A percentile compares a stretch with the other conserved stretches of the same genome.
Evolutionary conservation across 2,797 vertebrate species (phyloP).

Genomic region (Gallinago stenura): DNA sequence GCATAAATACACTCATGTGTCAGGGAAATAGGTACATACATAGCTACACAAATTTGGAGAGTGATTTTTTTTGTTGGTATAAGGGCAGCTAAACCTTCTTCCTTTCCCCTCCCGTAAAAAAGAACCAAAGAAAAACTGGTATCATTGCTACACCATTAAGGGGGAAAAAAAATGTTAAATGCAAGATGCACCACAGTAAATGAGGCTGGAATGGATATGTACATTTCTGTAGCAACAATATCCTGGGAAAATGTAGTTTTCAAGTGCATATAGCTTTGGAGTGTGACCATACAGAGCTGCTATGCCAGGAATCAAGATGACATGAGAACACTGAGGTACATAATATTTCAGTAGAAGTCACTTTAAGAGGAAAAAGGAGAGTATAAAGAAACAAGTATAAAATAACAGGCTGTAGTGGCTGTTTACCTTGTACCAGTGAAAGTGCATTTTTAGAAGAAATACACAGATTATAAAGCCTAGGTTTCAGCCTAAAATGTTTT

Average conservation of each 20-base stretch:
- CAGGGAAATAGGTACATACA: background rate
- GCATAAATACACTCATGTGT: background rate
- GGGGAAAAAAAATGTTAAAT: too few relatives aligned
- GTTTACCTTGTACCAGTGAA: background rate
- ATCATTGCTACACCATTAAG: background rate
- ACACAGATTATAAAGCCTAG: background rate
- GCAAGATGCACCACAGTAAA: background rate
- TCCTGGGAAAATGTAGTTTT: background rate
- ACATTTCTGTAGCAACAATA: background rate
- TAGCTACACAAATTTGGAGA: background rate
- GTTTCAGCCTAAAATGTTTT: background rate
- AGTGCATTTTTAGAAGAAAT: background rate
- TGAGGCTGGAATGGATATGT: background rate
- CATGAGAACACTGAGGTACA: background rate
- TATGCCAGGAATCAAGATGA: background rate
- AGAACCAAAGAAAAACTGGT: background rate
- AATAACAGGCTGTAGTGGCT: background rate
- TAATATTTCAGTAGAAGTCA: background rate
- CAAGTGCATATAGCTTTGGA: background rate
- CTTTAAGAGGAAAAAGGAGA: background rate
- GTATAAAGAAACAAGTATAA: background rate
- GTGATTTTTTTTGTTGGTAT: background rate
- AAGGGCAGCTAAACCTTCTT: background rate
- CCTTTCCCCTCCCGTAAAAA: background rate
- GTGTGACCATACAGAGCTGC: background rate